Evolutionary conservation across 2,113 vertebrate genomes (phyloP), one percentile per base, ranked within the genome.

Genomic region (Ibidorhyncha struthersii): DNA sequence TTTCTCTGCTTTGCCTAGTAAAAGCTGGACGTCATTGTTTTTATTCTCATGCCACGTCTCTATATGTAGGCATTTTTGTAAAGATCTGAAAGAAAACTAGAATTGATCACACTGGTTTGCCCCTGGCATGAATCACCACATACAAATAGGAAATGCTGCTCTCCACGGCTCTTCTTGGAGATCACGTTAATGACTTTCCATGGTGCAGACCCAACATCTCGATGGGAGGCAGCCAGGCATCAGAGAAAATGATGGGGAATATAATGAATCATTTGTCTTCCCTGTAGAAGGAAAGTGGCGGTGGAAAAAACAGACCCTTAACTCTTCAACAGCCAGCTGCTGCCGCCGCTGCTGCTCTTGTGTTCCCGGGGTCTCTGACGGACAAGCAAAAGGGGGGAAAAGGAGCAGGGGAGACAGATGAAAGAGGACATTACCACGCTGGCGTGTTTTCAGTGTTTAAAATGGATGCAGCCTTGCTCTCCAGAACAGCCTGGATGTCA

Each of bases 191-290:
- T 50, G 87, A 88, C 87, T 89, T 91, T 52, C 43, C 14, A 0
- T 79, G 84, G 93, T 79, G 2, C 88, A 93, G 95, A 43, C 96
- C 96, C 90, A 96, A 50, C 85, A 70, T 88, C 93, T 61, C 92
- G 0, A 80, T 38, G 6, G 95, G 95, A 96, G 95, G 95, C 95
- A 97, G 95, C 83, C 94, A 96, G 89, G 89, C 95, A 91, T 92
- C 95, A 91, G 95, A 15, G 45, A 86, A 96, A 95, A 95, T 94
- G 93, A 95, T 95, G 91, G 91, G 80, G 80, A 96, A 86, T 74
- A 47, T 94, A 97, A 96, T 96, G 93, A 97, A 92, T 88, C 95
- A 91, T 96, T 96, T 95, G 93, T 96, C 95, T 97, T 96, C 80
- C 89, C 67, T 50, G 53, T 32, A 66, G 86, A 95, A 89, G 82